These are phyloP conservation scores for Xiphydria camelus DNA, from an alignment of 2,888 invertebrate genomes.

Conservation along the genomic window DNA sequence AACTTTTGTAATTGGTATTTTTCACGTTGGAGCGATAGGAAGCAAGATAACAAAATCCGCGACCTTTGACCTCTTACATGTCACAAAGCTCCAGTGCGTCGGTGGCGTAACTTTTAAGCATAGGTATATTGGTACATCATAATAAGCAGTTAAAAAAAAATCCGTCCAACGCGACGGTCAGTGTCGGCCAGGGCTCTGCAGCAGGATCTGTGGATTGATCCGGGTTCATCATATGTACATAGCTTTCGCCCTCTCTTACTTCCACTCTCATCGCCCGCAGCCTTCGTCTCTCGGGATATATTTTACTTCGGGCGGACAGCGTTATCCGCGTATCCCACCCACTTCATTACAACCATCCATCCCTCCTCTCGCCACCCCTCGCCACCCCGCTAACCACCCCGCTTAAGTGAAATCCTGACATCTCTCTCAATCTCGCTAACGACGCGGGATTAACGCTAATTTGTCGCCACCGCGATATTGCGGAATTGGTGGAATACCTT, in stretches of 20 bases:
- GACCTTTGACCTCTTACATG: too few relatives aligned
- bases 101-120: too few relatives aligned
- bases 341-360: slow-evolving; percentile 48
- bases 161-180: too few relatives aligned
- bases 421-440: slow-evolving; percentile 56
- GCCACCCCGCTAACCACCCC: slow-evolving; percentile 28
- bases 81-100: too few relatives aligned
- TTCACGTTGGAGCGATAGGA: too few relatives aligned
- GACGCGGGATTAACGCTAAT: slow-evolving; percentile 54
- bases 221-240: not conserved
- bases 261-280: slow-evolving; percentile 8
- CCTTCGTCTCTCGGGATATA: slow-evolving; percentile 29
- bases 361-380: too few relatives aligned
- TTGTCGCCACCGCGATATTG: slow-evolving; percentile 52
- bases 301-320: slow-evolving; percentile 23
- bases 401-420: slow-evolving; percentile 53
- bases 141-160: too few relatives aligned
- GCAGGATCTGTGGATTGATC: not conserved
- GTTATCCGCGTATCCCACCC: slow-evolving; percentile 38
- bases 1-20: too few relatives aligned
- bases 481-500: slow-evolving; percentile 51
- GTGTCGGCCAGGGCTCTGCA: too few relatives aligned
- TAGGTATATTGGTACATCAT: too few relatives aligned
- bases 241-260: slow-evolving; percentile 7
- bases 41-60: too few relatives aligned